phyloP scores from a whole-genome alignment of 2,888 invertebrate genomes.

The Hyposoter dolosus region DNA sequence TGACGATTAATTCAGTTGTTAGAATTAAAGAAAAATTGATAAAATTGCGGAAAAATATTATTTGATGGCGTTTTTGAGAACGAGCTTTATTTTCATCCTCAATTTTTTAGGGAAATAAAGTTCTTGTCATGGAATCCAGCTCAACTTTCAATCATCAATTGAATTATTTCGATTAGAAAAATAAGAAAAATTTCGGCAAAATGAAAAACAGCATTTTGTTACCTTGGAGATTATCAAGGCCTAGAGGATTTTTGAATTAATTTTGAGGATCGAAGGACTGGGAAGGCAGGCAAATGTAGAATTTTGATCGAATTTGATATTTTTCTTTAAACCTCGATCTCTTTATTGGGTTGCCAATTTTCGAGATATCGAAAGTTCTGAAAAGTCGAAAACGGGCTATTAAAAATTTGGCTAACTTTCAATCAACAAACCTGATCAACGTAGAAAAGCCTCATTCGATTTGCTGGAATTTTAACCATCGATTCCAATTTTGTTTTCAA shows the following conservation, averaged over 20 bases:
- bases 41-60: background rate
- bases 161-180: background rate
- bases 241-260: background rate
- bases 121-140: background rate
- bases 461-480: slow-evolving; percentile 92
- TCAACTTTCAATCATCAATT: background rate
- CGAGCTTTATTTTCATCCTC: background rate
- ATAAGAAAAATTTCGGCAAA: background rate
- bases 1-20: slow-evolving; percentile 32
- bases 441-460: slow-evolving; percentile 95
- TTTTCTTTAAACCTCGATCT: slow-evolving; percentile 72
- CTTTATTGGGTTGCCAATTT: slow-evolving; percentile 67
- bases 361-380: slow-evolving; percentile 75
- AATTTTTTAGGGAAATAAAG: background rate
- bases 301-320: background rate
- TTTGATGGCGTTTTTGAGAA: background rate
- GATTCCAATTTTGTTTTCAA: slow-evolving; percentile 92
- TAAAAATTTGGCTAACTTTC: slow-evolving; percentile 6
- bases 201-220: slow-evolving; percentile 24
- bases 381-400: slow-evolving; percentile 47
- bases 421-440: slow-evolving; percentile 89
- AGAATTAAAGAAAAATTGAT: background rate
- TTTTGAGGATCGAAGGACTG: slow-evolving; percentile 13
- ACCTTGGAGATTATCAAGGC: slow-evolving; percentile 54
- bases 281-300: background rate